phyloP scores from a whole-genome alignment of 1,140 invertebrate genomes.

The Campoletis sonorensis region DNA sequence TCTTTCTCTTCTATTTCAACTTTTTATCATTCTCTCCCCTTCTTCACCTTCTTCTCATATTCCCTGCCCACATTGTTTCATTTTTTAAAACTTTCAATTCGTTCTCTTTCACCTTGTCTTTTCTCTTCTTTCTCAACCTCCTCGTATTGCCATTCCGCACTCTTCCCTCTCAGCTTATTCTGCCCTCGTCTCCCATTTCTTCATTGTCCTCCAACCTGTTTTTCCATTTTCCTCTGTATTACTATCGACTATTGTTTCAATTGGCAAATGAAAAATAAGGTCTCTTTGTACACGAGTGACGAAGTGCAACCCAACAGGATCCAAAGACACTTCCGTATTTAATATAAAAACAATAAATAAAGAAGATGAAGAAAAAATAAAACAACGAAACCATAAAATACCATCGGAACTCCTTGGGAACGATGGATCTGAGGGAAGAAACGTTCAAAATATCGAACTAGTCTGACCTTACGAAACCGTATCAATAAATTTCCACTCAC shows the following conservation, averaged over 20 bases:
- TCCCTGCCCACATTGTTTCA: background rate
- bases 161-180: conserved; percentile 30
- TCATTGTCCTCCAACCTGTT: background rate
- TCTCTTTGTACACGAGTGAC: too few species aligned
- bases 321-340: too few species aligned
- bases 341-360: too few species aligned
- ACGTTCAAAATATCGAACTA: background rate
- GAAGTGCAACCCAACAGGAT: too few species aligned
- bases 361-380: background rate
- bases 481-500: too few species aligned
- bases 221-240: background rate
- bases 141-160: background rate
- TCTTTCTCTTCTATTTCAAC: conserved; percentile 6
- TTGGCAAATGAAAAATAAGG: too few species aligned
- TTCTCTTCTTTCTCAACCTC: background rate
- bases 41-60: background rate
- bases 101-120: background rate
- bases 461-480: too few species aligned
- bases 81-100: conserved; percentile 12
- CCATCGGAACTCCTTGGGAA: too few species aligned
- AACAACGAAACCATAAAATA: background rate
- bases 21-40: conserved; percentile 42
- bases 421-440: background rate
- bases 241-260: background rate
- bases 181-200: background rate